Base-by-base conservation (phyloP, 1,140 invertebrate species). In the Ips typographus region DNA sequence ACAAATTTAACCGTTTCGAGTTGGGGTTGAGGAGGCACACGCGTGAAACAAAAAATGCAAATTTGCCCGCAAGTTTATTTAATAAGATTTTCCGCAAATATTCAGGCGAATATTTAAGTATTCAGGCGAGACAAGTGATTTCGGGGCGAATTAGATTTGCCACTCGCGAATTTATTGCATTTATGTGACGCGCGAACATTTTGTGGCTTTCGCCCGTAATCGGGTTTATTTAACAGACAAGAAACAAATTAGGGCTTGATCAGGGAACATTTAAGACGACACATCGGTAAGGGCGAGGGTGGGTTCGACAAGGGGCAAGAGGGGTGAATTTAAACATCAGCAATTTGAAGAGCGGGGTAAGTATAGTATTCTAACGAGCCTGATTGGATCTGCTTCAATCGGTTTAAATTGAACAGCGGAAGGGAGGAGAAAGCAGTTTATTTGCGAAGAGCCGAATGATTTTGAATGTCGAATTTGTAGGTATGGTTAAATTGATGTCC, bases 351-450 rank as follows among this genome's bases (percentile, higher is more conserved):
- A 71, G 77, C 75, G 77, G 72, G 76, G 76, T 74, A 47, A n/a
- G 44, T 38, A 55, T 55, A 6, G 57, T 66, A 65, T 64, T 59
- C 76, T 77, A 77, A 78, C 77, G 77, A 78, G 77, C 58, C 65
- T 72, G 75, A 78, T 77, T 78, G 74, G 75, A 77, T 78, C 76
- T 70, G 76, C 76, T 78, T 77, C 76, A 78, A 78, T 77, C 74
- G 76, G 76, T 77, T 76, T 77, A 76, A 74, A 77, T 77, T 77
- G 75, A 77, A 77, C 77, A 77, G 71, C 75, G 69, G 74, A 77
- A 71, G 75, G 74, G 73, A 73, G 76, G 75, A 77, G 73, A 72
- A 56, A 51, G 57, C 41, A 60, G 65, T 68, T 68, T 68, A 60
- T 60, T 68, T 68, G 36, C 41, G 44, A 68, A 60, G 67, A 59